phyloP scores from a whole-genome alignment of 2,113 vertebrate species.

The Cricetomys ansorgei region DNA sequence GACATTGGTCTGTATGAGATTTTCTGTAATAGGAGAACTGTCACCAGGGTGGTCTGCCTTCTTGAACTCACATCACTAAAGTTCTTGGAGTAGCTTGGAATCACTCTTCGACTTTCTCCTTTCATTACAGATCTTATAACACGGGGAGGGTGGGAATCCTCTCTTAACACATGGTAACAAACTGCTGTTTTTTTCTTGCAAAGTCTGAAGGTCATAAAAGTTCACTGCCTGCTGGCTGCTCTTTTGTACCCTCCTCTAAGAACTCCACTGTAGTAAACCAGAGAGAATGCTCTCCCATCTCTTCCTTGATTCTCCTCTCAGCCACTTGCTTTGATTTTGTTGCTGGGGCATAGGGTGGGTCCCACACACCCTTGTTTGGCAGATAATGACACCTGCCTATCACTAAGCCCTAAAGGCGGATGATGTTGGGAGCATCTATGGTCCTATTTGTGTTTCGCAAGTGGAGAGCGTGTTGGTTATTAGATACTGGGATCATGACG shows the following conservation, averaged over 20 bases:
- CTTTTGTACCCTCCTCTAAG: background rate
- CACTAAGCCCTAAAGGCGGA: rapidly evolving
- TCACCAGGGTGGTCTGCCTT: no score
- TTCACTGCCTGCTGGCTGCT: background rate
- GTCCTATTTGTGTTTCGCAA: rapidly evolving
- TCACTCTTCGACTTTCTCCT: background rate
- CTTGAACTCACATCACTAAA: background rate
- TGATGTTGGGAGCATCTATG: background rate
- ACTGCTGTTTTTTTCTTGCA: background rate
- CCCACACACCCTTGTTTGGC: background rate
- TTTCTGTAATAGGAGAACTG: background rate
- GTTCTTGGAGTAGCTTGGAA: background rate
- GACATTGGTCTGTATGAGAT: no score
- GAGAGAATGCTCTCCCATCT: background rate
- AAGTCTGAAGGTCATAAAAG: background rate
- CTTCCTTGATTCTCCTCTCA: background rate
- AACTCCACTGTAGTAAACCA: background rate
- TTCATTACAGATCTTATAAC: background rate
- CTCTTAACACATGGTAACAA: background rate
- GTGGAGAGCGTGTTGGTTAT: no score
- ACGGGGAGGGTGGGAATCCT: background rate
- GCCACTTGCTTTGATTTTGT: background rate
- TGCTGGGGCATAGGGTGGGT: background rate
- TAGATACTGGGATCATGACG: background rate
- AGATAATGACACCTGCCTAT: no score